Conservation (phyloP, 2,888 invertebrate species). For the Nymphalis urticae region DNA sequence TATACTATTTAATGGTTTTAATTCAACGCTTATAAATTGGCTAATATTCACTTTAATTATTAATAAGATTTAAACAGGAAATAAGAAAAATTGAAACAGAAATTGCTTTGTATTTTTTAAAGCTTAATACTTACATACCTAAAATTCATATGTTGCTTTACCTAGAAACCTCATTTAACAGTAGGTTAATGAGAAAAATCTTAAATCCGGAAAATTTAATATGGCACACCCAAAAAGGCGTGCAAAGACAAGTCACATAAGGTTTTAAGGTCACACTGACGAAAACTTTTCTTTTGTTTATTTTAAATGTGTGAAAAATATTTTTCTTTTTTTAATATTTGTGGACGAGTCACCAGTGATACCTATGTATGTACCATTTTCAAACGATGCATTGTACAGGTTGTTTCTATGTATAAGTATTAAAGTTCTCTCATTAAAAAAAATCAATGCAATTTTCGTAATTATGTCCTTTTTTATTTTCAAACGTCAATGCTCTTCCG, state of each 20-base stretch:
- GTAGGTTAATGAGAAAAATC: slow-evolving; percentile 22
- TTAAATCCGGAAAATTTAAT: slow-evolving; percentile 12
- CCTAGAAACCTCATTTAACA: slow-evolving; percentile 21
- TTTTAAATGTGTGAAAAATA: not conserved
- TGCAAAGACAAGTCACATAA: slow-evolving; percentile 2
- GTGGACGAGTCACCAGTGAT: too few species aligned
- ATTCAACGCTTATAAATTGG: too few species aligned
- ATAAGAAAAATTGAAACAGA: not conserved
- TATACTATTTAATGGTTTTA: too few species aligned
- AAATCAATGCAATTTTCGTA: too few species aligned
- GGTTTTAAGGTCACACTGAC: slow-evolving; percentile 6
- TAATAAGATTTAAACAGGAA: not conserved
- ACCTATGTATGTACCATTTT: too few species aligned
- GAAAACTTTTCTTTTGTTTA: not conserved
- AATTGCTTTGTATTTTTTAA: not conserved
- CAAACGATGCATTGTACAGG: too few species aligned
- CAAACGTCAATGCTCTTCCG: too few species aligned
- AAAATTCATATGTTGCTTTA: slow-evolving; percentile 8
- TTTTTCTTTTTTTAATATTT: too few species aligned
- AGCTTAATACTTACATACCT: not conserved
- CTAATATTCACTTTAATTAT: too few species aligned
- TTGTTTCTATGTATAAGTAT: too few species aligned
- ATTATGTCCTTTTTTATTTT: too few species aligned
- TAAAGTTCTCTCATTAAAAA: too few species aligned
- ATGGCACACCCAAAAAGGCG: slow-evolving; percentile 11